Conservation (phyloP, 2,797 vertebrate species). For the Chiroxiphia lanceolata region DNA sequence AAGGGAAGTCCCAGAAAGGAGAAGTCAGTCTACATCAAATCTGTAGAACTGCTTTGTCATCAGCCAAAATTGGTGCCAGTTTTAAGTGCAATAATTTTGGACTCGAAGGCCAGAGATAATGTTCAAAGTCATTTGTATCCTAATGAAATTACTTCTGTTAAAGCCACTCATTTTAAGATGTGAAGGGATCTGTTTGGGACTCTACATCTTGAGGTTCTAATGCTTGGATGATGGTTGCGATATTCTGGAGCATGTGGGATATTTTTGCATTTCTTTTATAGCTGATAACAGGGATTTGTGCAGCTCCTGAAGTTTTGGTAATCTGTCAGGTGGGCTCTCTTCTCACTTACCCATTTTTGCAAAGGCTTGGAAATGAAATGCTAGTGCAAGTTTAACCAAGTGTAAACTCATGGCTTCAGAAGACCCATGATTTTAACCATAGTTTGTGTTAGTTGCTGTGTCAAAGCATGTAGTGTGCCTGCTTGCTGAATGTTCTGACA, state of each 20-base stretch:
- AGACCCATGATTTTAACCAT: neutral
- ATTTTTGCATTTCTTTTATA: neutral
- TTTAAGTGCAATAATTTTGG: slow-evolving; percentile 6
- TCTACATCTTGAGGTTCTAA: neutral
- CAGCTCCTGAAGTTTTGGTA: neutral
- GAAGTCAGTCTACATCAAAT: neutral
- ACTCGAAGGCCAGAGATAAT: neutral
- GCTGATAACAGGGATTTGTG: neutral
- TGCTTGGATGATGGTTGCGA: neutral
- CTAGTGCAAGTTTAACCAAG: neutral
- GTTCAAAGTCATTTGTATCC: neutral
- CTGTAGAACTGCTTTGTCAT: neutral
- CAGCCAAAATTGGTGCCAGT: neutral
- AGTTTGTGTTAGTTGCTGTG: neutral
- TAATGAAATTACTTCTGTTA: neutral
- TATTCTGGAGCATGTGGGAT: neutral
- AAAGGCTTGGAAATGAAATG: neutral
- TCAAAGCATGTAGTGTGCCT: neutral
- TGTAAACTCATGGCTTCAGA: neutral
- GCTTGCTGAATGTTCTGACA: neutral
- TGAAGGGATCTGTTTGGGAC: neutral
- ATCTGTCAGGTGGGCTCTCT: neutral
- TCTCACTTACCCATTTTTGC: neutral
- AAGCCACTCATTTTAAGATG: neutral
- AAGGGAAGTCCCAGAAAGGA: neutral